Percentiles rank a stretch among this genome's conserved stretches.
These are phyloP conservation scores for Digitonthophagus gazella DNA, from an alignment of 2,888 invertebrate genomes.

Conservation along the genomic window DNA sequence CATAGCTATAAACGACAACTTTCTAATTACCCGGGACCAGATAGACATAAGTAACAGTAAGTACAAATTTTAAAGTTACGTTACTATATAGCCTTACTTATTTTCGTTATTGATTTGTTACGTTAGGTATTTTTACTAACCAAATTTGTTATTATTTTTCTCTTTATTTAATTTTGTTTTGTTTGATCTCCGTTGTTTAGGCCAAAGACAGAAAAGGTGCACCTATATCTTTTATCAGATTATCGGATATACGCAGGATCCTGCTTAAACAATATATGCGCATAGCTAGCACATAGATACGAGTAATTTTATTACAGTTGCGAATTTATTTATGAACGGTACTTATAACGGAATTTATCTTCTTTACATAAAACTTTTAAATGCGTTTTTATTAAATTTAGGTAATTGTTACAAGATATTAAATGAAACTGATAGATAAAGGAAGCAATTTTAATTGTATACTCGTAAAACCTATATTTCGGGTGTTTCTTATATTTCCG, in stretches of 20 bases:
- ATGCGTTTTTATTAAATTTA: background rate
- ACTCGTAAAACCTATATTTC: no score
- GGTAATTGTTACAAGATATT: background rate
- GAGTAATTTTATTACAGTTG: no score
- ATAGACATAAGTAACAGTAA: constrained; percentile 20
- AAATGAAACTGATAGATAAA: no score
- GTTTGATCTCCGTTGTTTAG: background rate
- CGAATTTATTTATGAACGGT: no score
- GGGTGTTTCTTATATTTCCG: no score
- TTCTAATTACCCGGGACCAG: background rate
- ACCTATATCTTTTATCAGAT: background rate
- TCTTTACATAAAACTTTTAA: no score
- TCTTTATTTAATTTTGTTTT: constrained; percentile 3
- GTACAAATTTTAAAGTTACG: constrained; percentile 23
- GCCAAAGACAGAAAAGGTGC: background rate
- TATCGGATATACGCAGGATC: no score
- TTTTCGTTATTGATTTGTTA: constrained; percentile 15
- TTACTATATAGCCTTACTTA: constrained; percentile 10
- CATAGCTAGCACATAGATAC: no score
- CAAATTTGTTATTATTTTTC: constrained; percentile 1
- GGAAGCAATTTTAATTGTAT: no score
- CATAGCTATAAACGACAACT: background rate
- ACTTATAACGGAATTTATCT: no score
- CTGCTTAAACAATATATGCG: no score
- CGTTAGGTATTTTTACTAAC: constrained; percentile 11